A percentile compares a stretch with the other conserved stretches of the same genome.
Evolutionary conservation across 1,140 invertebrate species (phyloP).

Genomic region (Hirudo medicinalis): DNA sequence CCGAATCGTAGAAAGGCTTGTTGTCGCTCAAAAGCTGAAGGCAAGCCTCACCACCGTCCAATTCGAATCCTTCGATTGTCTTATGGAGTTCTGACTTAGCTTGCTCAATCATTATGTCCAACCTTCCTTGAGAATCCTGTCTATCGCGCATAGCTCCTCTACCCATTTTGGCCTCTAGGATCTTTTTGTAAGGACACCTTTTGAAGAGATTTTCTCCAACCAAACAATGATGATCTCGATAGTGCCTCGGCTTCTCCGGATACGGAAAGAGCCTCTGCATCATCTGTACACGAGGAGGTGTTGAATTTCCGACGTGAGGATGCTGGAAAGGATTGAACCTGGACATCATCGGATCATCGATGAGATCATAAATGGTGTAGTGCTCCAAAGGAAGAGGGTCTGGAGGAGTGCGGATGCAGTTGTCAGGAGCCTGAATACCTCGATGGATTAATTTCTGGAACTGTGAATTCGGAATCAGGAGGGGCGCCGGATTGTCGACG

Average conservation of each 20-base stretch:
- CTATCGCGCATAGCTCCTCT: background rate
- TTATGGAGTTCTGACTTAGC: background rate
- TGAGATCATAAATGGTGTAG: background rate
- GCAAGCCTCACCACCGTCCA: background rate
- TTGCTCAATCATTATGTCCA: background rate
- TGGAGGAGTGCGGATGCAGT: slow-evolving; percentile 2
- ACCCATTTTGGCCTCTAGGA: background rate
- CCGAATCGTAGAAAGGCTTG: background rate
- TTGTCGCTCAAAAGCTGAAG: background rate
- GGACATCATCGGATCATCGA: slow-evolving; percentile 6
- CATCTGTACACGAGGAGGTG: background rate
- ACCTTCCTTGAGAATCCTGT: background rate
- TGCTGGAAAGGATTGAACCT: slow-evolving; percentile 2
- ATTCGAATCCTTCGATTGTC: background rate
- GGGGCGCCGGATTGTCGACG: background rate
- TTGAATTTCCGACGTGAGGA: background rate
- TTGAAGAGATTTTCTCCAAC: background rate
- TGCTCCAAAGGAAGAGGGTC: background rate
- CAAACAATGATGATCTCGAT: background rate
- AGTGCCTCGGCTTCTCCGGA: background rate
- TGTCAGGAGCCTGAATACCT: background rate
- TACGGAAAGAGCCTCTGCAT: background rate
- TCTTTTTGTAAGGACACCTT: slow-evolving; percentile 7
- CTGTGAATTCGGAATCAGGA: background rate
- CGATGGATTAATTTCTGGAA: background rate